phyloP scores from a whole-genome alignment of 1,140 invertebrate genomes.

The Bilobella aurantiaca region DNA sequence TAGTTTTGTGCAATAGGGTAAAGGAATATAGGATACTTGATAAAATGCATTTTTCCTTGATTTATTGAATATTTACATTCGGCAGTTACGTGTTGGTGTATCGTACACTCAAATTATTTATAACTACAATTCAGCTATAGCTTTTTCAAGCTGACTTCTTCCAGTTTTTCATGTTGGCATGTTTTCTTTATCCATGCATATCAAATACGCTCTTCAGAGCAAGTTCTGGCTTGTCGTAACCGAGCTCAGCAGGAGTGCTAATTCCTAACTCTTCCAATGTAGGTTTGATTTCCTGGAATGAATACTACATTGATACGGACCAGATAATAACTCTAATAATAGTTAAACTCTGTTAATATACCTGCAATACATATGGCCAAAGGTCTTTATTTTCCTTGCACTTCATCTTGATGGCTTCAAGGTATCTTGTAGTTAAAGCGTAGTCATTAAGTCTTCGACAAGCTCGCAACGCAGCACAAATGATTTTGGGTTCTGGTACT shows the following conservation, averaged over 20 bases:
- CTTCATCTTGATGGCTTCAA: conserved; percentile 85
- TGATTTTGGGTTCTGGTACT: conserved; percentile 87
- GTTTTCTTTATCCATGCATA: conserved; percentile 39
- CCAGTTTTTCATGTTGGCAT: not conserved
- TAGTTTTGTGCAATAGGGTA: too few species aligned
- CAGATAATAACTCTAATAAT: not conserved
- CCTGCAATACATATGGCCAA: conserved; percentile 74
- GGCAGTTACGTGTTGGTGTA: too few species aligned
- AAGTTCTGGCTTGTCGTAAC: conserved; percentile 94
- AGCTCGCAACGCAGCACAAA: conserved; percentile 81
- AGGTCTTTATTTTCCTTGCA: conserved; percentile 74
- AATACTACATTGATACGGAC: not conserved
- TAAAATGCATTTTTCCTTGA: too few species aligned
- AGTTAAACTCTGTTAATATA: conserved; percentile 21
- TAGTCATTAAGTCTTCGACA: conserved; percentile 90
- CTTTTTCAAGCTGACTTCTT: too few species aligned
- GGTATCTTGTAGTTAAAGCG: conserved; percentile 77
- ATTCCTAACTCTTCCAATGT: conserved; percentile 88
- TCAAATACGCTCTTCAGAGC: conserved; percentile 64
- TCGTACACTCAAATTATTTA: too few species aligned
- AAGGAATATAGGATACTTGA: too few species aligned
- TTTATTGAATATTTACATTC: too few species aligned
- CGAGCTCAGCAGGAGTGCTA: conserved; percentile 85
- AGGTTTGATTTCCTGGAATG: conserved; percentile 73
- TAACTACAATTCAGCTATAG: not conserved